Percentiles rank a stretch among this genome's conserved stretches.
Evolutionary conservation across 2,797 vertebrate species (phyloP).

Genomic region (Hyperoplus immaculatus): DNA sequence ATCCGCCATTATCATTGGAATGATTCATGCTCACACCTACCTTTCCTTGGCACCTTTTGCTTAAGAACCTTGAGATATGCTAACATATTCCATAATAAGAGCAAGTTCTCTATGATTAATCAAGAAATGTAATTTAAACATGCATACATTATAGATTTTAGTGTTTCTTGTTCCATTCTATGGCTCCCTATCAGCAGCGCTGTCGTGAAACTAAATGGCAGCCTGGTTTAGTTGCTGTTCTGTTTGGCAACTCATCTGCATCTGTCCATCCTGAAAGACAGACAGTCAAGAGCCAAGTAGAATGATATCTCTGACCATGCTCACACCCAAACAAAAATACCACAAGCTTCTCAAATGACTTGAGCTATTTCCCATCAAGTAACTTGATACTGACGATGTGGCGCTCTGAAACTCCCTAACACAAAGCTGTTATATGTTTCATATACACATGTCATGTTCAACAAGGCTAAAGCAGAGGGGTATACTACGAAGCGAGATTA

Average conservation of each 20-base stretch:
- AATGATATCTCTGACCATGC: slow-evolving; percentile 41
- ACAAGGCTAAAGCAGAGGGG: too few relatives aligned
- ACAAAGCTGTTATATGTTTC: slow-evolving; percentile 19
- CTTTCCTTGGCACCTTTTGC: slow-evolving; percentile 28
- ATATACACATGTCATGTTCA: background rate
- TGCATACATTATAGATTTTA: slow-evolving; percentile 13
- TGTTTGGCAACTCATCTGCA: slow-evolving; percentile 61
- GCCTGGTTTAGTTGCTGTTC: slow-evolving; percentile 49
- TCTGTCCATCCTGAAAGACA: slow-evolving; percentile 50
- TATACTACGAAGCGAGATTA: too few relatives aligned
- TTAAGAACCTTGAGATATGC: slow-evolving; percentile 35
- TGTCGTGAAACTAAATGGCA: slow-evolving; percentile 40
- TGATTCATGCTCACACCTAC: slow-evolving; percentile 44
- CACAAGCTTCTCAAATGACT: slow-evolving; percentile 58
- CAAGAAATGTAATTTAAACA: slow-evolving; percentile 49
- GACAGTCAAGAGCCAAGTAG: slow-evolving; percentile 57
- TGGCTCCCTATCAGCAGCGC: slow-evolving; percentile 28
- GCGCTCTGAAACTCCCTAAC: slow-evolving; percentile 23
- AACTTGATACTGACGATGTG: slow-evolving; percentile 53
- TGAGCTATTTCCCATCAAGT: slow-evolving; percentile 64
- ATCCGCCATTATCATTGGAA: slow-evolving; percentile 36
- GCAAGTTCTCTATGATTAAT: slow-evolving; percentile 19
- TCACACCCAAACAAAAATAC: slow-evolving; percentile 62
- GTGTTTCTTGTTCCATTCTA: background rate
- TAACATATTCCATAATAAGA: slow-evolving; percentile 43